These are phyloP conservation scores for Sinosuthora webbiana DNA, from an alignment of 2,113 vertebrate genomes.

Conservation along the genomic window DNA sequence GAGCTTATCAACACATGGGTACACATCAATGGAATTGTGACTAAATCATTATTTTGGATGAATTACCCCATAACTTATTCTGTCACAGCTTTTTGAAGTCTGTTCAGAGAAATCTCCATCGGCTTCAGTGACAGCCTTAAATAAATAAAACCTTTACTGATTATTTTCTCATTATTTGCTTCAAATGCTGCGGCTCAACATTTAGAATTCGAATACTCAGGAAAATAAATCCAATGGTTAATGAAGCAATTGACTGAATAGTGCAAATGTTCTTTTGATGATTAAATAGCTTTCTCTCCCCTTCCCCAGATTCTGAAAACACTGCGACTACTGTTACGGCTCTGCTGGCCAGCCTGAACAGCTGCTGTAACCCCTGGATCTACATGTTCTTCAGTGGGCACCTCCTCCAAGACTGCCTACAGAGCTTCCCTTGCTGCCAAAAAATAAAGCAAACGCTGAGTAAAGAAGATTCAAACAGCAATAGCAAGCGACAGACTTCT, in stretches of 20 bases:
- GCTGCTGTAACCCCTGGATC: constrained; percentile 98
- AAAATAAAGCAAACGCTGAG: constrained; percentile 71
- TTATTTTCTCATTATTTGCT: neutral
- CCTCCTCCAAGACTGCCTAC: constrained; percentile 89
- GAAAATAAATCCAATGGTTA: neutral
- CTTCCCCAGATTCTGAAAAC: constrained; percentile 86
- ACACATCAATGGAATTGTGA: neutral
- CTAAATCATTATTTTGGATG: neutral
- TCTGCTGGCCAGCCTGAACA: constrained; percentile 92
- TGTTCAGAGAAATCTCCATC: neutral
- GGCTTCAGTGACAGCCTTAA: neutral
- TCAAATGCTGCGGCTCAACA: neutral
- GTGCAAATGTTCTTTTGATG: neutral
- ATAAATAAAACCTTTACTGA: neutral
- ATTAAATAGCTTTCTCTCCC: neutral
- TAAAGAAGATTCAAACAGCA: constrained; percentile 91
- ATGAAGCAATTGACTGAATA: neutral
- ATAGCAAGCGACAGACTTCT: constrained; percentile 82
- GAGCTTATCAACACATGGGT: neutral
- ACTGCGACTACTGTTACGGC: constrained; percentile 86
- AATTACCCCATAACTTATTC: neutral
- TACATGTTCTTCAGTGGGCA: constrained; percentile 99
- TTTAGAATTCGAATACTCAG: neutral
- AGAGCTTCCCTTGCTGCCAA: constrained; percentile 82
- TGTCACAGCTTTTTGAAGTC: neutral